Conservation (phyloP, 2,888 invertebrate species). For the Volucella inflata region DNA sequence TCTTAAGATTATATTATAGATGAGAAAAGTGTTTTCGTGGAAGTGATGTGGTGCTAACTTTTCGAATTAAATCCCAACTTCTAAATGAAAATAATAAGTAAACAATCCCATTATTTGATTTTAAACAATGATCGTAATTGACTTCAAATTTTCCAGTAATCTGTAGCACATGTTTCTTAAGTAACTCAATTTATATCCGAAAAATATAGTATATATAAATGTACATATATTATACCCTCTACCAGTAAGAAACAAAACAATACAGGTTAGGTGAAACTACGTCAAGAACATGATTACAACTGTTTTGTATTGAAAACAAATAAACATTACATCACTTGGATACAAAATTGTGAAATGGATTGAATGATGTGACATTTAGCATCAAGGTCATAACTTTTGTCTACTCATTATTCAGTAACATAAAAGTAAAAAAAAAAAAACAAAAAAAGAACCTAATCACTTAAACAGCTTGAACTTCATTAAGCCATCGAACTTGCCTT, state of each 20-base stretch:
- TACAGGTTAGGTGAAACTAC: not conserved
- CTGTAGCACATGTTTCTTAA: too few relatives aligned
- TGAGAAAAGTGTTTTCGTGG: too few relatives aligned
- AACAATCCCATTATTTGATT: too few relatives aligned
- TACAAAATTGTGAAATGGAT: not conserved
- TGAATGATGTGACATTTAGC: slow-evolving; percentile 1
- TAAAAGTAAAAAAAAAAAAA: not conserved
- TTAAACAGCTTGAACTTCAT: slow-evolving; percentile 1
- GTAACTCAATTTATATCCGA: too few relatives aligned
- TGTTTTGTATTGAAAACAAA: not conserved
- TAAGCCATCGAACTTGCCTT: slow-evolving; percentile 34
- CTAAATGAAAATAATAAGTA: too few relatives aligned
- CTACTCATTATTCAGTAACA: not conserved
- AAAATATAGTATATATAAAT: too few relatives aligned
- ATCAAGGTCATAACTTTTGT: not conserved
- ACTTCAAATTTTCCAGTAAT: too few relatives aligned
- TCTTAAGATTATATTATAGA: too few relatives aligned
- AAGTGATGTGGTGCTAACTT: too few relatives aligned
- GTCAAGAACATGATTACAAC: not conserved
- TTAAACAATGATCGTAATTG: too few relatives aligned
- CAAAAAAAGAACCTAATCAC: slow-evolving; percentile 17
- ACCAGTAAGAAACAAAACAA: not conserved
- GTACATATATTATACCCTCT: not conserved
- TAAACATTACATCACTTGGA: not conserved
- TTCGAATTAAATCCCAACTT: too few relatives aligned